A percentile compares a stretch with the other conserved stretches of the same genome.
phyloP scores from a whole-genome alignment of 2,888 invertebrate species.

The Lomographa bimaculata region DNA sequence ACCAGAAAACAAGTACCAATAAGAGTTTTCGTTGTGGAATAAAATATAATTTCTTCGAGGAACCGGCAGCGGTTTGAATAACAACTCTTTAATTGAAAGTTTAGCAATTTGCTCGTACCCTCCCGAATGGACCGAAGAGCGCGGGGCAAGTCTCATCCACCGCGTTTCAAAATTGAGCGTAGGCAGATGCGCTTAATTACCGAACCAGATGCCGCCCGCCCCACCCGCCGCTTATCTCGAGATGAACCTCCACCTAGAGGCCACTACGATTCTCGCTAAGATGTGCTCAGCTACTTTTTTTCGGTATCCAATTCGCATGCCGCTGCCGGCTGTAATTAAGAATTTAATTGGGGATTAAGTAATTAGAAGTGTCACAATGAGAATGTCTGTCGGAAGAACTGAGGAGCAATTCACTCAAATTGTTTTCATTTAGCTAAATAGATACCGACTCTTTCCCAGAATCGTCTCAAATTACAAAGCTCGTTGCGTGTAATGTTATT shows the following conservation, averaged over 20 bases:
- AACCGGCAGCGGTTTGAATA: conserved; percentile 78
- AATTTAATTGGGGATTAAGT: conserved; percentile 56
- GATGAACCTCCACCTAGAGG: conserved; percentile 69
- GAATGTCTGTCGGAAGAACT: conserved; percentile 41
- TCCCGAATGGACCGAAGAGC: conserved; percentile 77
- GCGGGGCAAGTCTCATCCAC: conserved; percentile 76
- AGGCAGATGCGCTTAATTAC: conserved; percentile 84
- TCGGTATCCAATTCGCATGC: conserved; percentile 55
- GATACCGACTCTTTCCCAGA: conserved; percentile 19
- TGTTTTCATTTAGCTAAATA: conserved; percentile 39
- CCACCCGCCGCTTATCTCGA: conserved; percentile 62
- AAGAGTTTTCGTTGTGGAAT: conserved; percentile 70
- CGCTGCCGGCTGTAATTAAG: conserved; percentile 50
- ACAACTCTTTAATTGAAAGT: conserved; percentile 84
- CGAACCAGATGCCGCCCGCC: conserved; percentile 71
- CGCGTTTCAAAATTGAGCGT: conserved; percentile 81
- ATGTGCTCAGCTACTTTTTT: conserved; percentile 62
- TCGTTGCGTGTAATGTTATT: conserved; percentile 4
- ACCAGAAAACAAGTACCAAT: conserved; percentile 69
- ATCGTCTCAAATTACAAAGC: conserved; percentile 2
- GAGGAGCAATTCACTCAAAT: conserved; percentile 39
- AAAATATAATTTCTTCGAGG: conserved; percentile 76
- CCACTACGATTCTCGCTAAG: conserved; percentile 64
- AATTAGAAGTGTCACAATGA: conserved; percentile 52
- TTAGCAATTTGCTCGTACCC: conserved; percentile 82